phyloP scores from a whole-genome alignment of 1,140 invertebrate species.

The Lucilia cuprina region DNA sequence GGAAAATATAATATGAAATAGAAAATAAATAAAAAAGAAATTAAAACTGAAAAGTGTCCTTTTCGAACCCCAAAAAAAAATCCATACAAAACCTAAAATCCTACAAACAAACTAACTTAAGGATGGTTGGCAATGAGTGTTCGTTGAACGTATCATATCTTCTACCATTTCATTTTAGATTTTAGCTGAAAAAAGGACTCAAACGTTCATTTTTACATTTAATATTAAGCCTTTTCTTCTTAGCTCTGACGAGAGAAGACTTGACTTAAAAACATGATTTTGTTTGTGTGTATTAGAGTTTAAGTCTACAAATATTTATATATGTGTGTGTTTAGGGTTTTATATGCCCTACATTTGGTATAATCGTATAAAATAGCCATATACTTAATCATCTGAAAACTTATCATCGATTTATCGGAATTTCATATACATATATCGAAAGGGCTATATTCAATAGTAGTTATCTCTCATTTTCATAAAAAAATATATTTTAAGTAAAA shows the following conservation, averaged over 20 bases:
- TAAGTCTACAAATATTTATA: neutral
- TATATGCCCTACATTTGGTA: too few relatives aligned
- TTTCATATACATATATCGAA: too few relatives aligned
- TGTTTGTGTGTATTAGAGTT: neutral
- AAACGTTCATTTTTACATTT: neutral
- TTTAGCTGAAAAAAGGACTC: neutral
- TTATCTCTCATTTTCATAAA: too few relatives aligned
- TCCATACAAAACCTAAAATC: neutral
- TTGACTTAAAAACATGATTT: neutral
- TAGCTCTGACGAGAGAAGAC: neutral
- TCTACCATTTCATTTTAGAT: neutral
- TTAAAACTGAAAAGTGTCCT: slow-evolving; percentile 6
- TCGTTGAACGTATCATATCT: neutral
- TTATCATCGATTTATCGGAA: too few relatives aligned
- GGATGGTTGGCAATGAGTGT: neutral
- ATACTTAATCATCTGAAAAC: too few relatives aligned
- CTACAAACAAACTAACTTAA: neutral
- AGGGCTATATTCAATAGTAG: too few relatives aligned
- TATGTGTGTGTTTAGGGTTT: too few relatives aligned
- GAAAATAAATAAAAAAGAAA: neutral
- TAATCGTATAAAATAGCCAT: too few relatives aligned
- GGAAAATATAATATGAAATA: neutral
- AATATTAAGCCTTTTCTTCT: slow-evolving; percentile 1
- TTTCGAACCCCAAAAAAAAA: neutral
- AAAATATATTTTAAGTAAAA: too few relatives aligned